Evolutionary conservation across 2,888 invertebrate species (phyloP).

Genomic region (Meta bourneti): DNA sequence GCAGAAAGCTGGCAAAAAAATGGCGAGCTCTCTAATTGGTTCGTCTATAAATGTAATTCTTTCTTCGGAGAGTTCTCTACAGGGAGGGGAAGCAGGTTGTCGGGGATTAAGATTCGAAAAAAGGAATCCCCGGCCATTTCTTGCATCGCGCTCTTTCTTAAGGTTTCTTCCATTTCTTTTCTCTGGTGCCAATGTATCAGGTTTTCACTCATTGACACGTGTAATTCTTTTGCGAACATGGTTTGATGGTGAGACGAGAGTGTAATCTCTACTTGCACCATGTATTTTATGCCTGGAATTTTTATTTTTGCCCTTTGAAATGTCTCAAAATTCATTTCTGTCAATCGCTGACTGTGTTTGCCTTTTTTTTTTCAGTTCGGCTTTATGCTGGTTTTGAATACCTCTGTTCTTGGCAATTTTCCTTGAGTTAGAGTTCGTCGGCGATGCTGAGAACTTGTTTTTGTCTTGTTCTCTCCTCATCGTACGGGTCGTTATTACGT

Average conservation of each 20-base stretch:
- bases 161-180: neutral
- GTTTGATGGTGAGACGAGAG: neutral
- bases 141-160: neutral
- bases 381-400: no score
- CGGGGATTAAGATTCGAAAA: constrained; percentile 13
- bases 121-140: constrained; percentile 9
- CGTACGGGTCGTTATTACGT: no score
- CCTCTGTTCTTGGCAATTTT: no score
- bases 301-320: no score
- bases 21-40: constrained; percentile 32
- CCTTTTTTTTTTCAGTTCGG: no score
- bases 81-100: neutral
- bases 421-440: no score
- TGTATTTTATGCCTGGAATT: neutral
- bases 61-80: neutral
- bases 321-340: no score
- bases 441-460: no score
- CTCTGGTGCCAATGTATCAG: neutral
- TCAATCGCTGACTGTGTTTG: no score
- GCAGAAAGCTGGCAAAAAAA: constrained; percentile 30
- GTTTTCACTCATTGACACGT: neutral
- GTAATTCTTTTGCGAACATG: neutral
- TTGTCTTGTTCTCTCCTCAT: no score
- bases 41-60: constrained; percentile 36
- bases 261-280: neutral